Base-by-base conservation (phyloP, 2,113 vertebrate genomes). In the Tachysurus vachellii region DNA sequence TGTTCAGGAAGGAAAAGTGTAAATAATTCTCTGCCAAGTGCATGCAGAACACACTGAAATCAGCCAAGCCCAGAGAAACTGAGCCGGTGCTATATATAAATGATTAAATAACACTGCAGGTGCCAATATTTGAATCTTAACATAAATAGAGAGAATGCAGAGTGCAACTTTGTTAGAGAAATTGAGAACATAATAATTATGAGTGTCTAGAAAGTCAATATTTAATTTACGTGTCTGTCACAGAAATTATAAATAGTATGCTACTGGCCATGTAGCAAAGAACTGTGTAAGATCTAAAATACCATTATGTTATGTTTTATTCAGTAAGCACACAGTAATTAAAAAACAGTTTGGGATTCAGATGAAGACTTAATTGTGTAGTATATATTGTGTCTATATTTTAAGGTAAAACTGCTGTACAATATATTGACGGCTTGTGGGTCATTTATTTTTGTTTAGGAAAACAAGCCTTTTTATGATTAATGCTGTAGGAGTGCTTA, bases 161-260 rank as follows among this genome's bases (percentile, higher is more conserved):
- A 59, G 28, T 57, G 26, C 75, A 77, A 28, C 13, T n/a, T 62
- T 36, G 4, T 71, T 11, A 50, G 19, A 75, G 44, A 21, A 19
- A 2, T 28, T 54, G 54, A 56, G 53, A 77, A 47, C 23, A 77
- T 53, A 77, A 77, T 5, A 77, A 77, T 53, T 53, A 77, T 54
- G 47, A 53, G 26, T 10, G 1, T 8, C 47, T 53, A 31, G 13
- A 56, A 79, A 79, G 14, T 3, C n/a, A 2, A 57, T 80, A 80
- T 80, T 80, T 80, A 59, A 61, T 59, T 19, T 11, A 57, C 59
- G 56, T 31, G 28, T 80, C 19, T 57, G 79, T 59, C 13, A 61
- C 28, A 80, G 79, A 31, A 80, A 36, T 61, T 61, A 81, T 81
- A 61, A 81, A 81, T 44, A 16, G 19, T 5, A 81, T 44, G 79